Conservation (phyloP, 2,113 vertebrate genomes). For the Phyllostomus hastatus region DNA sequence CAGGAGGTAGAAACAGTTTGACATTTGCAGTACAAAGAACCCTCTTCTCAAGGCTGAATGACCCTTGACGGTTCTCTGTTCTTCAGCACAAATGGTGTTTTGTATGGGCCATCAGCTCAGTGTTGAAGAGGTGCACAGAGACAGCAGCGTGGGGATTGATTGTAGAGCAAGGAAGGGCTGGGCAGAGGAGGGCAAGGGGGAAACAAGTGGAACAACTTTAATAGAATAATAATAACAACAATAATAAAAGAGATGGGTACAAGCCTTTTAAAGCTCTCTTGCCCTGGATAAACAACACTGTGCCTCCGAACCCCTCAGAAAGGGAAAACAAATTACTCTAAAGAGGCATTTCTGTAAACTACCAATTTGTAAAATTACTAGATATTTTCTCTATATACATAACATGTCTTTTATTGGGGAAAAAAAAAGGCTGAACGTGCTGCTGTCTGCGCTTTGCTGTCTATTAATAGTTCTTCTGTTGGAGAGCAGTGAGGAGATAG, state of each 20-base stretch:
- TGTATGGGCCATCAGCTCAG: not conserved
- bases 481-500: slow-evolving; percentile 33
- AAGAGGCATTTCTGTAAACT: slow-evolving; percentile 21
- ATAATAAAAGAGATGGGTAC: not conserved
- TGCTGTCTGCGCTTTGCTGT: slow-evolving; percentile 43
- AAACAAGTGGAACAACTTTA: too few species aligned
- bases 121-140: not conserved
- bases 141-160: too few species aligned
- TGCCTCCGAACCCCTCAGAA: not conserved
- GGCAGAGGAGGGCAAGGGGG: too few species aligned
- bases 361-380: not conserved
- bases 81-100: not conserved
- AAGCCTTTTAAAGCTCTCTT: not conserved
- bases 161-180: too few species aligned
- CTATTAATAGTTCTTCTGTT: slow-evolving; percentile 69
- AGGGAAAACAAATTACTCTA: slow-evolving; percentile 28
- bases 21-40: not conserved
- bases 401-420: slow-evolving; percentile 9
- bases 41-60: not conserved
- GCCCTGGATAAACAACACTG: not conserved
- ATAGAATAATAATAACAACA: too few species aligned
- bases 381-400: slow-evolving; percentile 35
- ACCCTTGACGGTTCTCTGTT: not conserved
- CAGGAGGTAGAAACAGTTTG: not conserved
- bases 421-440: not conserved